A percentile compares a stretch with the other conserved stretches of the same genome.
These are phyloP conservation scores for Poecile montanus DNA, from an alignment of 2,797 vertebrate species.

Conservation along the genomic window DNA sequence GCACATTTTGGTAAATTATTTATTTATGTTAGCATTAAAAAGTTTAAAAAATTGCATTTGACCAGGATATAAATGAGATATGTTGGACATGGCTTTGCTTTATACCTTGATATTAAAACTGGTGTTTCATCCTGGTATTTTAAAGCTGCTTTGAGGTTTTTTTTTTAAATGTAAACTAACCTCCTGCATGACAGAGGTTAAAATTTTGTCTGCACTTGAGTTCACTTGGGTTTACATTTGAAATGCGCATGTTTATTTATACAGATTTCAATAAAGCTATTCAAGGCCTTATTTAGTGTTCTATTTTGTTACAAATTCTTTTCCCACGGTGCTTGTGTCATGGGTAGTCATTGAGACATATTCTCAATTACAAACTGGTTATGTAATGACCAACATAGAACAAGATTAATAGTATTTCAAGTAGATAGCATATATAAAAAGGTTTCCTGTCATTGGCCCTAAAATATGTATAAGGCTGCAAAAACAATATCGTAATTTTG, in stretches of 20 bases:
- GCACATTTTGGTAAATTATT: constrained; percentile 99
- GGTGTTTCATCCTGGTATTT: constrained; percentile 89
- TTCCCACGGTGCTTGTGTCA: not conserved
- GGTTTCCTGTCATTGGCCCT: not conserved
- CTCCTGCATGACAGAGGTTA: constrained; percentile 95
- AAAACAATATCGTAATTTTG: not conserved
- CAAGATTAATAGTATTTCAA: not conserved
- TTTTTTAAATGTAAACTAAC: constrained; percentile 84
- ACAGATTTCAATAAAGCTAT: constrained; percentile 99
- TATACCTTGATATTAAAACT: constrained; percentile 86
- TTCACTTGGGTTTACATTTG: constrained; percentile 99
- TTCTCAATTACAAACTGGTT: not conserved
- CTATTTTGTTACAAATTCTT: constrained; percentile 68
- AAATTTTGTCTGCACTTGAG: constrained; percentile 97
- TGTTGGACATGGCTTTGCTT: constrained; percentile 83
- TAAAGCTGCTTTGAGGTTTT: constrained; percentile 82
- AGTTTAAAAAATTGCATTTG: constrained; percentile 88
- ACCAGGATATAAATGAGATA: constrained; percentile 85
- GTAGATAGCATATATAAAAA: not conserved
- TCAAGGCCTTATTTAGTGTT: constrained; percentile 87
- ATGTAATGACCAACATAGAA: not conserved
- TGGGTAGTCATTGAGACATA: not conserved
- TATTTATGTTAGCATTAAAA: constrained; percentile 98
- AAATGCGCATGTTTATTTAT: constrained; percentile 99
- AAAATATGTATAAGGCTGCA: not conserved